Percentiles rank a stretch among this genome's conserved stretches.
phyloP scores from a whole-genome alignment of 2,113 vertebrate genomes.

The Lamprotornis superbus region DNA sequence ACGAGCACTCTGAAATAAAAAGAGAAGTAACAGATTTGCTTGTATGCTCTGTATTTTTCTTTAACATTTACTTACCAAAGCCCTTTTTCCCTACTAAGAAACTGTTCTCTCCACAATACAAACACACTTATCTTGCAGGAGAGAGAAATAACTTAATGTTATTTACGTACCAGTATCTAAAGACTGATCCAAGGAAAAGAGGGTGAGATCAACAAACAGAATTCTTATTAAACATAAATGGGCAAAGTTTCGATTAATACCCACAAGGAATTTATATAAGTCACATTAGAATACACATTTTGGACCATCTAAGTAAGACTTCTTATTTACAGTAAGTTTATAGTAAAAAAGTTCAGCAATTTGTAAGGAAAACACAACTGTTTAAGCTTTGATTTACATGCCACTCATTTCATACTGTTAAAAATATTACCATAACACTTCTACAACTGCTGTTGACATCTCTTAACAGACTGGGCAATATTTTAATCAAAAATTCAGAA shows the following conservation, averaged over 20 bases:
- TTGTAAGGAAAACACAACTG: background rate
- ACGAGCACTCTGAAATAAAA: constrained; percentile 87
- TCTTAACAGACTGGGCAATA: background rate
- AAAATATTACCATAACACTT: background rate
- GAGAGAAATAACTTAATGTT: background rate
- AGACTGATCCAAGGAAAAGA: background rate
- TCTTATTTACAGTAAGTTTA: background rate
- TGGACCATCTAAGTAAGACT: background rate
- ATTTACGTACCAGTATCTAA: background rate
- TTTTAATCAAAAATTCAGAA: background rate
- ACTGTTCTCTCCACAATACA: background rate
- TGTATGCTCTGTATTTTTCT: background rate
- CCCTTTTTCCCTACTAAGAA: background rate
- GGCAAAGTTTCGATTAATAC: background rate
- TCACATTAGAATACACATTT: background rate
- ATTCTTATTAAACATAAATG: background rate
- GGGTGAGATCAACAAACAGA: background rate
- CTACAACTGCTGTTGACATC: background rate
- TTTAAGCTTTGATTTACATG: background rate
- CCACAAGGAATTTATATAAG: background rate
- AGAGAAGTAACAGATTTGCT: background rate
- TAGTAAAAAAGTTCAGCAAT: background rate
- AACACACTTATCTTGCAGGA: background rate
- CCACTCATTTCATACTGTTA: background rate
- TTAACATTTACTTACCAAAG: background rate